Evolutionary conservation across 2,888 invertebrate species (phyloP).

Genomic region (Uloborus plumipes): DNA sequence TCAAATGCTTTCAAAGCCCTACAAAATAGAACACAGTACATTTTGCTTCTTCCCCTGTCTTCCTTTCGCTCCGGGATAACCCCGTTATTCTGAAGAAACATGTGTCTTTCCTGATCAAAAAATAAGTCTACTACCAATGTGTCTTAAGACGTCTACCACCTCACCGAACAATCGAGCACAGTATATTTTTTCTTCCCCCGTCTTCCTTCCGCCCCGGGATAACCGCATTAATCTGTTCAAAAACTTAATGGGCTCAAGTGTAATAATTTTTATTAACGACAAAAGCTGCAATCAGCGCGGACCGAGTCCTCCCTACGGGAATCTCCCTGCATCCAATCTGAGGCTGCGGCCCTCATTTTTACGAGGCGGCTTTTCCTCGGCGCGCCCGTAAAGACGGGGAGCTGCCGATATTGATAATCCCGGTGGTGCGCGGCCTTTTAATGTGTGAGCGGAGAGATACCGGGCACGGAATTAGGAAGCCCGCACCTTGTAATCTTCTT

Average conservation of each 20-base stretch:
- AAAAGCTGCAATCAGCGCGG: conserved; percentile 47
- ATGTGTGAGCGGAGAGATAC: conserved; percentile 52
- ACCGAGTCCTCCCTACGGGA: conserved; percentile 34
- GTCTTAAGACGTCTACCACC: too few species aligned
- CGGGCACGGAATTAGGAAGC: conserved; percentile 42
- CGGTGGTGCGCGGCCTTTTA: conserved; percentile 55
- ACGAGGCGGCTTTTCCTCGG: conserved; percentile 36
- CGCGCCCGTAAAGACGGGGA: conserved; percentile 25
- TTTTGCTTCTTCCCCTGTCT: too few species aligned
- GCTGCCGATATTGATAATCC: conserved; percentile 60
- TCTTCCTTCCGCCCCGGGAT: conserved; percentile 23
- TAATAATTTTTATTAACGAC: conserved; percentile 64
- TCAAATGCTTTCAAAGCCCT: too few species aligned
- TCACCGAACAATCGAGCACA: background rate
- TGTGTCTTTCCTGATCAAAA: too few species aligned
- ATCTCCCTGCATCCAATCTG: conserved; percentile 54
- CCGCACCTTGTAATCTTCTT: conserved; percentile 62
- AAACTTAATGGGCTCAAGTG: conserved; percentile 59
- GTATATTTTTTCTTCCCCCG: conserved; percentile 12
- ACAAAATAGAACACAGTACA: too few species aligned
- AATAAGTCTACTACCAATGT: too few species aligned
- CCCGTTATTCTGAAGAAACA: too few species aligned
- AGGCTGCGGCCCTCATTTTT: conserved; percentile 60
- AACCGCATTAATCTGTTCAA: conserved; percentile 60
- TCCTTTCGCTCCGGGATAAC: too few species aligned